Evolutionary conservation across 35 echinoderm and acorn worm genomes (phyloP).

Genomic region (Apostichopus californicus): DNA sequence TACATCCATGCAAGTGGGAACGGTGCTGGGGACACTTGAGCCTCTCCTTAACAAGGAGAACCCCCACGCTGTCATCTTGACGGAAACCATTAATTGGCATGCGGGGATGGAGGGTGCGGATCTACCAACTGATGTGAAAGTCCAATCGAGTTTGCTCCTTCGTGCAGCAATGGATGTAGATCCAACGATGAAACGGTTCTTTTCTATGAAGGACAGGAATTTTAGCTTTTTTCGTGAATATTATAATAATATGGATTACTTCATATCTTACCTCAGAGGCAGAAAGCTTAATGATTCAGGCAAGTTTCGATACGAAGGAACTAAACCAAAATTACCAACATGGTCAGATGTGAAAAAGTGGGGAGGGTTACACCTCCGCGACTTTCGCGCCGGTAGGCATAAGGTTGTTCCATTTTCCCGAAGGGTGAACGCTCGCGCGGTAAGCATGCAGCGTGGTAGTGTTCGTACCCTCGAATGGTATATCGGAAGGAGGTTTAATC

Average conservation of each 20-base stretch:
- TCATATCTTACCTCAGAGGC: slow-evolving; percentile 62
- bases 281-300: neutral
- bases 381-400: slow-evolving; percentile 64
- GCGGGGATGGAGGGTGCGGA: neutral
- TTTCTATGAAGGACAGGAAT: neutral
- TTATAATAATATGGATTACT: slow-evolving; percentile 60
- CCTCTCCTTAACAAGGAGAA: slow-evolving; percentile 57
- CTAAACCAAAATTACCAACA: neutral
- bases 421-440: slow-evolving; percentile 32
- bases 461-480: slow-evolving; percentile 77
- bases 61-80: slow-evolving; percentile 58
- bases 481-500: neutral
- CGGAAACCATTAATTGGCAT: slow-evolving; percentile 51
- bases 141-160: neutral
- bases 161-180: neutral
- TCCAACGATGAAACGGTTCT: neutral
- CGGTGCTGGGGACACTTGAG: slow-evolving; percentile 35
- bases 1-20: slow-evolving; percentile 33
- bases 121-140: neutral
- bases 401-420: slow-evolving; percentile 55
- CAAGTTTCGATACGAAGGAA: too few relatives aligned
- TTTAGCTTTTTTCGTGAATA: slow-evolving; percentile 45
- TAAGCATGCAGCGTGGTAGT: slow-evolving; percentile 35
- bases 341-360: slow-evolving; percentile 13
- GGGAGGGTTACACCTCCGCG: slow-evolving; percentile 53